These are phyloP conservation scores for Chalcis sispes DNA, from an alignment of 2,888 invertebrate genomes.

Conservation along the genomic window DNA sequence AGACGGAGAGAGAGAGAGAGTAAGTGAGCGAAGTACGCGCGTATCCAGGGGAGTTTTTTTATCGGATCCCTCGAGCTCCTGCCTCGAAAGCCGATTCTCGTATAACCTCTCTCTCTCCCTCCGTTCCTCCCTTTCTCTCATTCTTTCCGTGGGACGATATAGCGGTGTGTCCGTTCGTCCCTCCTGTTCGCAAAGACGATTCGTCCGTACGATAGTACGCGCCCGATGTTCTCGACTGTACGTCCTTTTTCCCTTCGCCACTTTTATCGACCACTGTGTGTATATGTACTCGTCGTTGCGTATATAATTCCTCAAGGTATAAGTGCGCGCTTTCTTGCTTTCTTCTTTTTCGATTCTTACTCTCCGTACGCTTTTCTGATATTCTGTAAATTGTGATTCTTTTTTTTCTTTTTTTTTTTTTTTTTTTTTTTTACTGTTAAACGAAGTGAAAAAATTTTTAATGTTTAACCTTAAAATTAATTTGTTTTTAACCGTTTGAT, in stretches of 20 bases:
- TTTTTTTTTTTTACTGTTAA: not conserved
- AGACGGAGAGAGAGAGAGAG: not conserved
- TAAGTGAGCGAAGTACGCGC: not conserved
- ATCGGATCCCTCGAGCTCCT: constrained; percentile 6
- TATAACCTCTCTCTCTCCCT: constrained; percentile 11
- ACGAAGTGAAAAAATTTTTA: no score
- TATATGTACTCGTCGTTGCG: constrained; percentile 28
- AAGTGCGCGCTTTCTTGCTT: no score
- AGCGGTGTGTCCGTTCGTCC: constrained; percentile 14
- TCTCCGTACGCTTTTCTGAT: no score
- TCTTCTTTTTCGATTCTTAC: no score
- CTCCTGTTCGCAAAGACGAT: constrained; percentile 22
- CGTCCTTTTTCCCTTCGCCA: not conserved
- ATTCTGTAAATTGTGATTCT: no score
- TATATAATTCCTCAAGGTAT: no score
- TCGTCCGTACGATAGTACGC: constrained; percentile 33
- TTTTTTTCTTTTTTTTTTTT: not conserved
- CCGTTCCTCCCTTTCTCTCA: not conserved
- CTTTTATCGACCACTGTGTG: constrained; percentile 4
- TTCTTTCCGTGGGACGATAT: not conserved
- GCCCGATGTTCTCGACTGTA: not conserved
- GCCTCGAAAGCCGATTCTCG: constrained; percentile 32
- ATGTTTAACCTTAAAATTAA: no score
- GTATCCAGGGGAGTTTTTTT: constrained; percentile 14
- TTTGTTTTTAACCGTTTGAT: not conserved